Base-by-base conservation (phyloP, 1,140 invertebrate genomes). In the honey bee (Apis mellifera) region DNA sequence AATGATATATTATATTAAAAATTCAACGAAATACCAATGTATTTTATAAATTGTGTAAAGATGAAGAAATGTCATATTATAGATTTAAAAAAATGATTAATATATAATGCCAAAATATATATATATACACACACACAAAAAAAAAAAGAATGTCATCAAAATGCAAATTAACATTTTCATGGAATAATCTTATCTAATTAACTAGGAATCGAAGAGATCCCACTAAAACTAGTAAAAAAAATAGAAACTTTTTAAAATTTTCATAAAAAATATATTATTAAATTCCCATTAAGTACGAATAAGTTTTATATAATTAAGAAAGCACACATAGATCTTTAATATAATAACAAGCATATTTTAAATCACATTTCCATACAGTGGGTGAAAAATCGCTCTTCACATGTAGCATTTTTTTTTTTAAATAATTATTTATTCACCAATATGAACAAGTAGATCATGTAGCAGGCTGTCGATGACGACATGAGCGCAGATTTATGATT, bases 391-490 rank as follows among this genome's bases (percentile, higher is more conserved):
- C 55, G 71, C 70, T 84, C 19, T 13, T 54, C 13, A 62, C 50
- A 50, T 84, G 71, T 75, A 72, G 26, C 74, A 77, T 80, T 86
- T 86, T 84, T 80, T 85, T 84, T 84, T 80, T 85, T 84, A 90
- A 90, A 90, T 90, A 90, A 91, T 91, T 91, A 91, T 91, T 91
- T 91, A 90, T 90, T 90, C 84, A 84, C 81, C 83, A 86, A 86
- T 86, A 87, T 84, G 85, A 90, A 86, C 85, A 90, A 85, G 74
- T 87, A 84, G 74, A 79, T 89, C 81, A 60, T 89, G 85, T 82
- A 86, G 83, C 86, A 78, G 76, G 23, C 64, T 69, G 42, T 73
- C 55, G 70, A 84, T 72, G 78, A 82, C 73, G 23, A 69, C 62
- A 48, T 13, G 65, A 77, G 64, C 73, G 55, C 60, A 77, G 42